Base-by-base conservation (phyloP, 1,140 invertebrate genomes). In the Argopecten irradians region DNA sequence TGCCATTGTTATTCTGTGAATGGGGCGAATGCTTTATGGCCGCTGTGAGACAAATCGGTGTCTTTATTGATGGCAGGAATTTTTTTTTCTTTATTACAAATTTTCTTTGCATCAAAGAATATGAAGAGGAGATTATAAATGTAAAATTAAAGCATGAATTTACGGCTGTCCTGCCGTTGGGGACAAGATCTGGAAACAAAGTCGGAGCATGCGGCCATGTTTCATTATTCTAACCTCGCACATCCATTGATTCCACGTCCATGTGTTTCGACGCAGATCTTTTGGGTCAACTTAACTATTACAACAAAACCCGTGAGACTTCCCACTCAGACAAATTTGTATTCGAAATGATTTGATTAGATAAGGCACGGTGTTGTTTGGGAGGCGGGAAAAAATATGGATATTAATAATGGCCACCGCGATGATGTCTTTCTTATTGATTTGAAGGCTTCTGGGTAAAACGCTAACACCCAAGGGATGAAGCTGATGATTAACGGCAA, bases 341-440 rank as follows among this genome's bases (percentile, higher is more conserved):
- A 71, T 71, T 71, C n/a, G 22, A 71, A 71, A 71, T 71, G 55
- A 71, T 71, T 71, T 71, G 55, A 71, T 71, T 71, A 71, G 55
- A 71, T 71, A 71, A 71, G 55, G 22, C 55, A 71, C 55, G n/a
- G 1, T 71, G 55, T 71, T 71, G 55, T 71, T 71, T 1, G 55
- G 55, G 55, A 71, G 55, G 55, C 55, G 55, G 55, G 55, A 71
- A 5, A 71, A 71, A 71, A 71, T 71, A 71, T 71, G 55, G 55
- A 28, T 71, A 71, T 71, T 71, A 71, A 71, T 71, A 71, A 71
- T 71, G 55, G 22, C 22, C 55, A 71, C 55, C 55, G 22, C 55
- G n/a, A 28, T 71, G 55, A 71, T 71, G 55, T 71, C 55, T 71
- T 71, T 71, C 55, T 28, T 71, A 71, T 71, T 71, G 55, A 71